phyloP scores from a whole-genome alignment of 1,140 invertebrate species.

The Drosophila paulistorum region DNA sequence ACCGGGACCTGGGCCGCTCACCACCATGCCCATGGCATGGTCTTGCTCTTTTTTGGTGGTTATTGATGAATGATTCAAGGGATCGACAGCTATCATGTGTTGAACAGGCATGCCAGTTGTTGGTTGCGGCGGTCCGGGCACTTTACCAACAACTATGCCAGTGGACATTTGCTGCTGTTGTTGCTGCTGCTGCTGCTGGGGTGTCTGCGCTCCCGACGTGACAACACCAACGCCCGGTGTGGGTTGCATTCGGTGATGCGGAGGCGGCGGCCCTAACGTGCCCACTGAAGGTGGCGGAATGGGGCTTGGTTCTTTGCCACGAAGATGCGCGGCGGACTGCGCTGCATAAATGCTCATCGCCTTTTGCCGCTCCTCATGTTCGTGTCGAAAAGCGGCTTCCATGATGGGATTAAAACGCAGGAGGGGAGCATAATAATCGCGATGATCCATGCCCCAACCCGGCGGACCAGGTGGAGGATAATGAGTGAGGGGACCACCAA shows the following conservation, averaged over 20 bases:
- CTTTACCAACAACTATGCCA: constrained; percentile 43
- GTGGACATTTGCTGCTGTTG: constrained; percentile 34
- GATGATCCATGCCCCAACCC: constrained; percentile 85
- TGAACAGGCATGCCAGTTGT: constrained; percentile 63
- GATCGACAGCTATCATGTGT: constrained; percentile 70
- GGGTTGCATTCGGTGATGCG: constrained; percentile 79
- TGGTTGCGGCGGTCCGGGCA: constrained; percentile 29
- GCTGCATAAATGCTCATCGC: constrained; percentile 88
- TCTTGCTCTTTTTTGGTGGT: constrained; percentile 64
- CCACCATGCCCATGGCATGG: constrained; percentile 54
- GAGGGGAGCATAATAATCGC: constrained; percentile 88
- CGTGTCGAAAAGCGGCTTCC: constrained; percentile 88
- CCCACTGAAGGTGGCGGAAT: constrained; percentile 83
- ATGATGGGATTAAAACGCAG: constrained; percentile 88
- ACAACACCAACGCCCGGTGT: constrained; percentile 33
- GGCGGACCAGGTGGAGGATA: constrained; percentile 85
- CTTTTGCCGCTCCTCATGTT: constrained; percentile 90
- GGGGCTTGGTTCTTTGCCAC: constrained; percentile 86
- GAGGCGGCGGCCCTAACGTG: constrained; percentile 84
- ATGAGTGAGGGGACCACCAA: constrained; percentile 84
- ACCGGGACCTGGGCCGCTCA: constrained; percentile 41
- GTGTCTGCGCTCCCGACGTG: constrained; percentile 26
- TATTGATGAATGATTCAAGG: constrained; percentile 48
- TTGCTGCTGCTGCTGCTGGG: constrained; percentile 31
- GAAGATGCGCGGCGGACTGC: constrained; percentile 84